Conservation (phyloP, 2,888 invertebrate genomes). For the Busseola fusca region DNA sequence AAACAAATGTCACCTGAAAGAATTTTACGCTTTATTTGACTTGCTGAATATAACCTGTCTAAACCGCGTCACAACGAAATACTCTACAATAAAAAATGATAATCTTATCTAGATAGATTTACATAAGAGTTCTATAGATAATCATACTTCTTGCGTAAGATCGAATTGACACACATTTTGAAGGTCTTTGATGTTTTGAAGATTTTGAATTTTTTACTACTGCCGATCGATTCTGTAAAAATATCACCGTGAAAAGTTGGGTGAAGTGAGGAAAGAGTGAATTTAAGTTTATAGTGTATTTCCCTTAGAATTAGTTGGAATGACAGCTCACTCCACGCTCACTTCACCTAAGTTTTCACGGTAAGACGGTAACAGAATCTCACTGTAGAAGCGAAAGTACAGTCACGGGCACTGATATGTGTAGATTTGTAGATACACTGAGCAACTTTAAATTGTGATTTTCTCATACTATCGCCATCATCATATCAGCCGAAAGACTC, state of each 20-base stretch:
- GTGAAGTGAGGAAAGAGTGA: no score
- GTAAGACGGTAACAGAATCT: no score
- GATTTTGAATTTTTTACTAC: background rate
- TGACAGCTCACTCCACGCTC: no score
- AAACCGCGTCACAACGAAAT: background rate
- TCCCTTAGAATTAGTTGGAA: no score
- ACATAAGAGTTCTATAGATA: background rate
- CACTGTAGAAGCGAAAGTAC: no score
- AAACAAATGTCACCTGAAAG: background rate
- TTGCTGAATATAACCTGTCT: background rate
- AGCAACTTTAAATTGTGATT: background rate
- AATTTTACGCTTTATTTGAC: background rate
- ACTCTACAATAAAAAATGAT: background rate
- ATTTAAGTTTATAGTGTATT: no score
- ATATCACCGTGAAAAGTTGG: no score
- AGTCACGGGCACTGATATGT: background rate
- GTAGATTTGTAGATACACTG: background rate
- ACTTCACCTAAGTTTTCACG: no score
- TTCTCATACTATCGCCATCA: background rate
- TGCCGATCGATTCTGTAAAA: no score
- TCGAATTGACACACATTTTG: constrained; percentile 21
- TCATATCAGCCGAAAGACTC: no score
- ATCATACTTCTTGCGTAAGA: constrained; percentile 24
- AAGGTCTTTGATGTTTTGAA: constrained; percentile 7
- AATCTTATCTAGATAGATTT: constrained; percentile 23